Percentiles rank a stretch among this genome's conserved stretches.
These are phyloP conservation scores for pig (Sus scrofa) DNA, from an alignment of 2,113 vertebrate species.

Conservation along the genomic window T2T-Sscrofa CM000824.6:78162001-78162500, in stretches of 20 bases:
- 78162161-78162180: neutral
- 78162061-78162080: neutral
- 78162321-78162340: neutral
- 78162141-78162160: neutral
- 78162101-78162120: neutral
- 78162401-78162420: no score
- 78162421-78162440: neutral
- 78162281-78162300: neutral
- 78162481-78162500: neutral
- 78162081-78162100: neutral
- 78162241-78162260: neutral
- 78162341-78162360: neutral
- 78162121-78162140: neutral
- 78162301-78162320: neutral
- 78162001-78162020: constrained; percentile 3
- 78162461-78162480: neutral
- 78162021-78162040: constrained; percentile 28
- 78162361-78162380: neutral
- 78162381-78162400: neutral
- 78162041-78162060: constrained; percentile 36
- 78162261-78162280: neutral
- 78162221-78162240: neutral
- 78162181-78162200: neutral
- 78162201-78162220: neutral
- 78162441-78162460: neutral